These are phyloP conservation scores for human (Homo sapiens) DNA, from an alignment of 2,113 vertebrate species.

Conservation along the genomic window GRCh38 chr9:68459001-68459500, in stretches of 20 bases:
- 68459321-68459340: too few species aligned
- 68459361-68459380: background rate
- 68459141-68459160: slow-evolving; percentile 41
- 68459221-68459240: background rate
- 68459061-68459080: slow-evolving; percentile 68
- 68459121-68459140: slow-evolving; percentile 54
- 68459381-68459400: background rate
- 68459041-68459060: slow-evolving; percentile 59
- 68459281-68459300: background rate
- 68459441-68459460: background rate
- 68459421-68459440: background rate
- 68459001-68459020: slow-evolving; percentile 45
- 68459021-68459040: background rate
- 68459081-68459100: background rate
- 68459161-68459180: slow-evolving; percentile 53
- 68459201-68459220: slow-evolving; percentile 7
- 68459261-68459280: background rate
- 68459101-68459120: slow-evolving; percentile 50
- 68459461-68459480: background rate
- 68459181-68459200: slow-evolving; percentile 25
- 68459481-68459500: background rate
- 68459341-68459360: background rate
- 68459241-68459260: background rate
- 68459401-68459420: background rate
- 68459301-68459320: background rate